phyloP scores from a whole-genome alignment of 1,140 invertebrate species.

The Arion vulgaris region DNA sequence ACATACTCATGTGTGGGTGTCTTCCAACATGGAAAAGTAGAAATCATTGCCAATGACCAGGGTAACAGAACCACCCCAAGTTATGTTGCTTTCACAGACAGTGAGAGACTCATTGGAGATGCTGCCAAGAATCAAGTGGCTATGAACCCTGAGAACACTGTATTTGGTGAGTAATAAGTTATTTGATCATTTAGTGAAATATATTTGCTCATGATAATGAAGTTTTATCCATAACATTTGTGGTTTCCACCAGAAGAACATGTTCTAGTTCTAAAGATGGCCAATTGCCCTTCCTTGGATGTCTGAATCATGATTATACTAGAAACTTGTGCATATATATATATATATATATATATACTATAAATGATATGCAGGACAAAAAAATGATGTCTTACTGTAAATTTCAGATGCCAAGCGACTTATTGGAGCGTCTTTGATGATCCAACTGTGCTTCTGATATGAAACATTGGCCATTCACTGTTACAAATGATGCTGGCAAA shows the following conservation, averaged over 20 bases:
- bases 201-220: constrained; percentile 5
- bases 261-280: constrained; percentile 37
- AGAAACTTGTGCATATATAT: too few relatives aligned
- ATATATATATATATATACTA: too few relatives aligned
- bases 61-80: constrained; percentile 97
- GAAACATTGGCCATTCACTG: too few relatives aligned
- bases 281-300: constrained; percentile 41
- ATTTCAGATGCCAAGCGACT: too few relatives aligned
- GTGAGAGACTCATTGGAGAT: constrained; percentile 74
- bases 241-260: constrained; percentile 45
- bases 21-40: constrained; percentile 88
- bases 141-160: constrained; percentile 88
- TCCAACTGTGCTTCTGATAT: too few relatives aligned
- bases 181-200: not conserved
- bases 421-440: too few relatives aligned
- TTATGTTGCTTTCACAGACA: constrained; percentile 74
- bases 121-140: constrained; percentile 93
- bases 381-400: too few relatives aligned
- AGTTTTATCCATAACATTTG: constrained; percentile 32
- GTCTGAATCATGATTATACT: constrained; percentile 40
- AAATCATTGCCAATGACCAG: constrained; percentile 98
- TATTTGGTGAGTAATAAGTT: constrained; percentile 70
- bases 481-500: constrained; percentile 38
- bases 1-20: constrained; percentile 75
- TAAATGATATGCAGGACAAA: too few relatives aligned